Evolutionary conservation across 2,888 invertebrate species (phyloP).

Genomic region (Melangyna quadrimaculata): DNA sequence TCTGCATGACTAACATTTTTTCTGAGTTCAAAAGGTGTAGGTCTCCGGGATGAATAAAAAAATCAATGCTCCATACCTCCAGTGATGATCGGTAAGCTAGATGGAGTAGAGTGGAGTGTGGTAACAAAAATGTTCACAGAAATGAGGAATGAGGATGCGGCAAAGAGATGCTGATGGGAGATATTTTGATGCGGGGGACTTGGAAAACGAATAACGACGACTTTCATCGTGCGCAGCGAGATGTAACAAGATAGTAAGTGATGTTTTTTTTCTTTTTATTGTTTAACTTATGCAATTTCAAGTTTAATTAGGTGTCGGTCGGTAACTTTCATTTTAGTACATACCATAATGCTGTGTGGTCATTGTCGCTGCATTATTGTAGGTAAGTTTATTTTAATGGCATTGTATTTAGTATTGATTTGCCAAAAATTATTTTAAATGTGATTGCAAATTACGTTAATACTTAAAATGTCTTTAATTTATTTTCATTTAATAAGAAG

Average conservation of each 20-base stretch:
- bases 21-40: constrained; percentile 56
- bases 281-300: constrained; percentile 41
- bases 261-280: constrained; percentile 17
- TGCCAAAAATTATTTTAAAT: neutral
- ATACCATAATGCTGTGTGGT: constrained; percentile 35
- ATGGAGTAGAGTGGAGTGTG: too few relatives aligned
- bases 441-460: neutral
- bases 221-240: constrained; percentile 32
- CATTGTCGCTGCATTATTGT: constrained; percentile 35
- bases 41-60: constrained; percentile 37
- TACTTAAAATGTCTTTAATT: too few relatives aligned
- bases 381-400: neutral
- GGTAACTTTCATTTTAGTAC: constrained; percentile 62
- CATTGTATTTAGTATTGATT: neutral
- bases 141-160: constrained; percentile 29
- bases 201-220: constrained; percentile 16
- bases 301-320: constrained; percentile 59
- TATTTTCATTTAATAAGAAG: too few relatives aligned
- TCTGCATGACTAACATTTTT: constrained; percentile 45
- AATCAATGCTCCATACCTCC: constrained; percentile 26
- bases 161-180: neutral
- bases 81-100: constrained; percentile 34
- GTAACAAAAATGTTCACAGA: neutral
- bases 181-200: constrained; percentile 24
- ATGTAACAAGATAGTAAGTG: constrained; percentile 54